These are phyloP conservation scores for Leptothorax acervorum DNA, from an alignment of 2,888 invertebrate species.

Conservation along the genomic window DNA sequence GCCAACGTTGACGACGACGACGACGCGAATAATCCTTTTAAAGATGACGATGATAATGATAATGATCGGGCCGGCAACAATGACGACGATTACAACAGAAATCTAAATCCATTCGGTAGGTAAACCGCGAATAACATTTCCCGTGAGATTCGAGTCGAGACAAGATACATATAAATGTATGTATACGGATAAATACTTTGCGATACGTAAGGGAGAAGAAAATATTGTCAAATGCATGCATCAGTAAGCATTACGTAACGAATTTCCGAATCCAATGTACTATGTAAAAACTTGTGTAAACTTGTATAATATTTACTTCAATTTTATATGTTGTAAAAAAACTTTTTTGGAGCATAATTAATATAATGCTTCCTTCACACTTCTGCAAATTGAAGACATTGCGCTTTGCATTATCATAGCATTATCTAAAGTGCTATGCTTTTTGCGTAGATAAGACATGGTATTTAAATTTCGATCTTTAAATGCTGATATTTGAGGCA, in stretches of 20 bases:
- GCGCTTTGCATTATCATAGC: background rate
- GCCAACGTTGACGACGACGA: conserved; percentile 86
- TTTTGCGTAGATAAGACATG: background rate
- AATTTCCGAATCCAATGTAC: background rate
- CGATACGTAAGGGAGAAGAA: conserved; percentile 6
- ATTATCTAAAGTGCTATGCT: background rate
- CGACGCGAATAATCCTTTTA: conserved; percentile 87
- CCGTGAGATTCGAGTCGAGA: background rate
- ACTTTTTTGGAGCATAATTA: background rate
- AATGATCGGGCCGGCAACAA: conserved; percentile 87
- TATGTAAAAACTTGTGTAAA: conserved; percentile 20
- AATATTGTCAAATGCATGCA: conserved; percentile 4
- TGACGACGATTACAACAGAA: conserved; percentile 92
- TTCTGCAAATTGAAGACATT: background rate
- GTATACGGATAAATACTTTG: conserved; percentile 3
- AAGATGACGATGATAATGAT: conserved; percentile 86
- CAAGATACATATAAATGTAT: background rate
- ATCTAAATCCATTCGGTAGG: conserved; percentile 90
- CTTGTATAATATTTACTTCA: conserved; percentile 24
- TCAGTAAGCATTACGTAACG: conserved; percentile 1
- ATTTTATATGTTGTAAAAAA: conserved; percentile 30
- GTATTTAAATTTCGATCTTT: background rate
- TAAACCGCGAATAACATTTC: conserved; percentile 55
- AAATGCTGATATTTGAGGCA: background rate
- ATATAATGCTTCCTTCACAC: background rate